Evolutionary conservation across 2,797 vertebrate genomes (phyloP).

Genomic region (Nasua narica): DNA sequence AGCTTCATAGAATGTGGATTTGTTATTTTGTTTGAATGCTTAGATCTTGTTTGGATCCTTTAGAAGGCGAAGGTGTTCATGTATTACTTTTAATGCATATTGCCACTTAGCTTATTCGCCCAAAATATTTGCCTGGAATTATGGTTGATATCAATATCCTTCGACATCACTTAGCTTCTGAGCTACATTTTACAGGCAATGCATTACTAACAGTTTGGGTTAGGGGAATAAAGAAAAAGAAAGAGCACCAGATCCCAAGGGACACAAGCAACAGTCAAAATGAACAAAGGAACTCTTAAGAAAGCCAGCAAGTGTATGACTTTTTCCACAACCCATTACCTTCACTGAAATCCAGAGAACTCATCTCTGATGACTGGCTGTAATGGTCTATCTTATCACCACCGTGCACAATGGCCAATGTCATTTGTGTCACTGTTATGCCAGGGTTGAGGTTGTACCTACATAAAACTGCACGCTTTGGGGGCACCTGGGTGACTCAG

Average conservation of each 20-base stretch:
- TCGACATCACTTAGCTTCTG: neutral
- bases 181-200: neutral
- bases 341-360: neutral
- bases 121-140: neutral
- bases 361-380: neutral
- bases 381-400: neutral
- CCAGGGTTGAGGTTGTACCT: neutral
- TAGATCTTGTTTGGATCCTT: neutral
- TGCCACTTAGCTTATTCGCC: neutral
- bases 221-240: neutral
- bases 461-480: neutral
- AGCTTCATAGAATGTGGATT: fast-evolving
- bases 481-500: neutral
- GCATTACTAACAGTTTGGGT: neutral
- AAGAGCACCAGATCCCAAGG: neutral
- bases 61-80: neutral
- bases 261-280: neutral
- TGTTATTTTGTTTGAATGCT: neutral
- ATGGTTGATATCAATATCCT: neutral
- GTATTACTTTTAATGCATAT: neutral
- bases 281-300: neutral
- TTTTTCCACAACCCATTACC: neutral
- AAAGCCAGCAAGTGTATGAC: neutral
- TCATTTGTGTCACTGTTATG: neutral
- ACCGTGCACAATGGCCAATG: neutral